phyloP scores from a whole-genome alignment of 2,888 invertebrate genomes.

The Drosophila vallismaia region DNA sequence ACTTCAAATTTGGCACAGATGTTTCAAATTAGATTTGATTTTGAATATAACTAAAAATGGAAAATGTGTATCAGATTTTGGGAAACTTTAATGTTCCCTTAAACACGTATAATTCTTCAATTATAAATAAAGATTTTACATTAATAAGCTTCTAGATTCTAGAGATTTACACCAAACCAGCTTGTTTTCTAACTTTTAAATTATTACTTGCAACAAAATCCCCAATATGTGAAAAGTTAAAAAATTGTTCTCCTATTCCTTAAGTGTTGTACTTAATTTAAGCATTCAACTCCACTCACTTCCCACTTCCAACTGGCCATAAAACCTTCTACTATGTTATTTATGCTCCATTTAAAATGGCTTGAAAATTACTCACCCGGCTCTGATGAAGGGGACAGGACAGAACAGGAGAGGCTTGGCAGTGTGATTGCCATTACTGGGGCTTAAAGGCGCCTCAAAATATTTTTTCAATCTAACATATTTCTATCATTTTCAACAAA shows the following conservation, averaged over 20 bases:
- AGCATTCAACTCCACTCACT: conserved; percentile 1
- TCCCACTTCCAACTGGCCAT: neutral
- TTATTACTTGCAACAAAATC: no score
- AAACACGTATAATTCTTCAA: no score
- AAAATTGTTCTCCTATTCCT: no score
- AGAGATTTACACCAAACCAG: no score
- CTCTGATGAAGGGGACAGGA: neutral
- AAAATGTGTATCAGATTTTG: neutral
- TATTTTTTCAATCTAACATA: conserved; percentile 57
- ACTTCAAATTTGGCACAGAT: conserved; percentile 19
- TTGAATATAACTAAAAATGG: neutral
- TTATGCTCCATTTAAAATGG: conserved; percentile 50
- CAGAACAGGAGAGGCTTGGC: neutral
- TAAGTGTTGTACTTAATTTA: neutral
- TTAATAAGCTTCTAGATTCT: no score
- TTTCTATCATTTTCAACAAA: conserved; percentile 73
- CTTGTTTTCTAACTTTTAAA: no score
- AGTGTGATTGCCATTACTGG: conserved; percentile 23
- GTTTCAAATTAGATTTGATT: conserved; percentile 37
- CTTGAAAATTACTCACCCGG: conserved; percentile 11
- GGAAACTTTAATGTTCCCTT: neutral
- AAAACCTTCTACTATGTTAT: conserved; percentile 42
- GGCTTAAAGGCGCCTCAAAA: conserved; percentile 21
- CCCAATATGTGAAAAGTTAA: no score
- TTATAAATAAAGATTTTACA: no score